A percentile compares a stretch with the other conserved stretches of the same genome.
Evolutionary conservation across 1,140 invertebrate species (phyloP).

Genomic region (Cydia splendana): DNA sequence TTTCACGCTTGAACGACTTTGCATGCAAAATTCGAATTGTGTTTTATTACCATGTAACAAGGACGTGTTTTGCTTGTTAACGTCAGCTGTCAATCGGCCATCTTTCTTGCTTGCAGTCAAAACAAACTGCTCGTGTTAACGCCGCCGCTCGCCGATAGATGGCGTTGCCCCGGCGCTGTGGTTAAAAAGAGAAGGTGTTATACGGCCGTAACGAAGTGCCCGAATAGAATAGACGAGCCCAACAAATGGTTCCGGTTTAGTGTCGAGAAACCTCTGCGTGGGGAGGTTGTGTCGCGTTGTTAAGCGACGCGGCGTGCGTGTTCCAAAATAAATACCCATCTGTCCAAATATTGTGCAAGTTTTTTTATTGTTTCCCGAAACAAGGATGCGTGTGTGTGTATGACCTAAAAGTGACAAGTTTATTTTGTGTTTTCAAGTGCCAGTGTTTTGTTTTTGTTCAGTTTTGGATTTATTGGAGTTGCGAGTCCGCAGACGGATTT

Average conservation of each 20-base stretch:
- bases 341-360: slow-evolving; percentile 75
- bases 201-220: slow-evolving; percentile 38
- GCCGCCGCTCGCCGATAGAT: slow-evolving; percentile 45
- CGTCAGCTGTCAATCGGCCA: slow-evolving; percentile 27
- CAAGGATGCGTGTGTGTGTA: slow-evolving; percentile 58
- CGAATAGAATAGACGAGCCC: slow-evolving; percentile 38
- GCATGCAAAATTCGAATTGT: not conserved
- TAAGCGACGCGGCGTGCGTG: slow-evolving; percentile 55
- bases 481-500: slow-evolving; percentile 64
- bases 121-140: slow-evolving; percentile 12
- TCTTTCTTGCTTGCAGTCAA: slow-evolving; percentile 22
- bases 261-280: slow-evolving; percentile 60
- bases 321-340: slow-evolving; percentile 74
- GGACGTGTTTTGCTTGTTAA: not conserved
- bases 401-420: slow-evolving; percentile 43
- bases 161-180: slow-evolving; percentile 40
- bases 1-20: slow-evolving; percentile 3
- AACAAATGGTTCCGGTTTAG: slow-evolving; percentile 59
- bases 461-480: slow-evolving; percentile 72
- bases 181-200: slow-evolving; percentile 60
- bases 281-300: slow-evolving; percentile 39
- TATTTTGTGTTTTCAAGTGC: slow-evolving; percentile 62
- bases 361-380: slow-evolving; percentile 60
- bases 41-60: not conserved
- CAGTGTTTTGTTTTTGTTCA: slow-evolving; percentile 72